Base-by-base conservation (phyloP, 92 coral and sea anemone species). In the Galaxea fascicularis region DNA sequence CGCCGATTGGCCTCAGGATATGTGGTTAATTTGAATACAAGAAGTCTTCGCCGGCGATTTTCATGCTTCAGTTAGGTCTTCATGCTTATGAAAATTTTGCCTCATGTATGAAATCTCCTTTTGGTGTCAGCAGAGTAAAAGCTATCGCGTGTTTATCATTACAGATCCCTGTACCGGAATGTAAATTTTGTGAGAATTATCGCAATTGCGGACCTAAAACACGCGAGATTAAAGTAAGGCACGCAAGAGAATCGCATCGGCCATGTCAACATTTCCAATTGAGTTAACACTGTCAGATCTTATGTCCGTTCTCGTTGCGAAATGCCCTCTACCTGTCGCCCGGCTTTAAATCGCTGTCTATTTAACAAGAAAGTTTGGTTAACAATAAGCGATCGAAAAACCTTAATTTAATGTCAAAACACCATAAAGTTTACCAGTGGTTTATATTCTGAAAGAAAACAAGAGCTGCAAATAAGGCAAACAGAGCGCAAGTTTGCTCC, bases 351-450 rank as follows among this genome's bases (percentile, higher is more conserved):
- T 94, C 92, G 95, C 82, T 69, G 73, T 74, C 95, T 81, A 87
- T 87, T 89, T 89, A 86, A 72, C 82, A 63, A n/a, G 70, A 82
- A 70, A 58, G 88, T 54, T 77, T 89, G 92, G 80, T 86, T 77
- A 92, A 92, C 92, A 94, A 89, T 89, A 74, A 81, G 89, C 91
- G 85, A 80, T 87, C 88, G 89, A 94, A 87, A 79, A 86, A 86
- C 66, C 89, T 89, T 94, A 92, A 94, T 94, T 87, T 90, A 78
- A 91, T 92, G 98, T 89, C 95, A 94, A 82, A 86, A 85, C 92
- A 86, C 86, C 85, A 59, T 86, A 88, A 89, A 82, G 87, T 84
- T 89, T 90, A 79, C 85, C 83, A 72, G 86, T 85, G 93, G 94
- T 91, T 93, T 93, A 93, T 74, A 41, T 88, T 87, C 84, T 64